Evolutionary conservation across 2,888 invertebrate species (phyloP), one percentile per base, ranked within the genome.

Genomic region (Bombyx huttoni): DNA sequence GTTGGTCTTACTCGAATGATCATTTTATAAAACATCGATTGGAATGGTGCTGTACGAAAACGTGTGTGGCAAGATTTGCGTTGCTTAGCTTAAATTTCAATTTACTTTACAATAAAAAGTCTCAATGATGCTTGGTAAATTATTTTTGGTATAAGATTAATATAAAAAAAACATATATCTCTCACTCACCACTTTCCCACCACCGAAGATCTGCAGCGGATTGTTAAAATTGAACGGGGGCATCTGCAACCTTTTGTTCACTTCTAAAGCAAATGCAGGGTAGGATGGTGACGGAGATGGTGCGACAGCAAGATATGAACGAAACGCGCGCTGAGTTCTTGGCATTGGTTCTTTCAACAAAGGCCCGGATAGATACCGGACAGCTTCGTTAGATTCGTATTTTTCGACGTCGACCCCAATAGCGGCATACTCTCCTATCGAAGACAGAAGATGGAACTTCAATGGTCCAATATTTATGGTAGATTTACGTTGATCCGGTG

Each of bases 331-430:
- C 48, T 93, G 82, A 0, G 93, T 91, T 35, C 89, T 80, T 0
- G 90, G 82, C 49, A 92, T 89, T 0, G 85, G 81, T 56, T 91
- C 90, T 56, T 93, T 92, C 51, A 91, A 88, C 45, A 96, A 83
- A 3, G 95, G 90, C 10, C 95, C 96, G 51, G 93, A 89, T 33
- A 97, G 88, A 79, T 97, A 97, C 61, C 93, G 93, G 49, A 92
- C 91, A 0, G 97, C 96, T 54, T 93, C 91, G 24, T 91, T 89
- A 2, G 91, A 83, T 67, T 96, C 94, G 79, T 97, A 98, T 66
- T 96, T 94, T 62, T 96, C 96, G 12, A 96, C 92, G 69, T 96
- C 95, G 7, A 98, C 95, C 7, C 98, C 98, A 24, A 98, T 93
- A 1, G 96, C 97, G 73, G 96, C 97, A 74, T 98, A 98, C 73